phyloP scores from a whole-genome alignment of 2,113 vertebrate species.

The Orthonyx spaldingii region DNA sequence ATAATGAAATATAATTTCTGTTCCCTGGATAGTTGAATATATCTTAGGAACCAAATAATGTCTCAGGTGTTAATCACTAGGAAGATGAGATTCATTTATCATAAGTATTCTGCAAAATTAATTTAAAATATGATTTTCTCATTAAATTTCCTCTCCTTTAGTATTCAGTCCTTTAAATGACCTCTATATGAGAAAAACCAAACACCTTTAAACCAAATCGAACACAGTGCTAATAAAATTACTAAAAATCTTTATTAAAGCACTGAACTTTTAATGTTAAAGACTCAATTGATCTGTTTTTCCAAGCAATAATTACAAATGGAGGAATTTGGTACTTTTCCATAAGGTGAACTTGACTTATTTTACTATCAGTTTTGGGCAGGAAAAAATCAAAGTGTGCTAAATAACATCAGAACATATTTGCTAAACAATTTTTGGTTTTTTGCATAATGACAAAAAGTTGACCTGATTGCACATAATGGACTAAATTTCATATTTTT shows the following conservation, averaged over 20 bases:
- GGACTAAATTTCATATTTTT: neutral
- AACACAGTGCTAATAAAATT: neutral
- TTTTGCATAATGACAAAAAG: neutral
- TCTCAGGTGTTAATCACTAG: neutral
- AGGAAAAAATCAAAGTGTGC: neutral
- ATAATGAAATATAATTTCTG: neutral
- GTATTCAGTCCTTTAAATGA: neutral
- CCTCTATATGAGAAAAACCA: neutral
- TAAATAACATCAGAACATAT: neutral
- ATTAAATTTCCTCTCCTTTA: neutral
- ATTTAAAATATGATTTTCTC: neutral
- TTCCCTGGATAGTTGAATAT: neutral
- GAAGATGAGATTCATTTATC: neutral
- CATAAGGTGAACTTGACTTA: neutral
- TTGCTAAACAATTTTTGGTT: neutral
- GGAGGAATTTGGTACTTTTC: neutral
- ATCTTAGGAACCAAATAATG: neutral
- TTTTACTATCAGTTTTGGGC: neutral
- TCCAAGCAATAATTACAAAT: neutral
- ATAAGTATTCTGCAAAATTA: neutral
- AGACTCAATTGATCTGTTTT: neutral
- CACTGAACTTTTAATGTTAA: neutral
- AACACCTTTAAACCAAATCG: neutral
- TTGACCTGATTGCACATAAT: neutral
- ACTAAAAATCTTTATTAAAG: neutral